These are phyloP conservation scores for Nyctibius grandis DNA, from an alignment of 2,797 vertebrate species.

Conservation along the genomic window DNA sequence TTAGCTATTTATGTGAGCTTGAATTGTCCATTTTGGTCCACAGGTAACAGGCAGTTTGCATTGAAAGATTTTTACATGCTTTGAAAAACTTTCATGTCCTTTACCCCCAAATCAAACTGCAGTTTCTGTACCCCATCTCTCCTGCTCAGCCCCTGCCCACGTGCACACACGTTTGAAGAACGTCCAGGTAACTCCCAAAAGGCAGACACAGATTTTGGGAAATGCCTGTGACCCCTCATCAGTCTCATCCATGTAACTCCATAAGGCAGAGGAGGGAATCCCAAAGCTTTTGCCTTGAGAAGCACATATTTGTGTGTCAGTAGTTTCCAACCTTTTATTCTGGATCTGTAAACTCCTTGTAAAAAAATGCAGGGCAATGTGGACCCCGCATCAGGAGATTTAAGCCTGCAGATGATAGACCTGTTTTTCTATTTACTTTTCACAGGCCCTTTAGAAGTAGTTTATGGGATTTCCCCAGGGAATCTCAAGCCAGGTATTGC, in stretches of 20 bases:
- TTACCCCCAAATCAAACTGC: background rate
- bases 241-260: background rate
- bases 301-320: background rate
- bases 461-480: background rate
- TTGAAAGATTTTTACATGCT: background rate
- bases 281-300: background rate
- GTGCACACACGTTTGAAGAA: background rate
- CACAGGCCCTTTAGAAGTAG: background rate
- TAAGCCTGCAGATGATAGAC: background rate
- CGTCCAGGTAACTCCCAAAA: background rate
- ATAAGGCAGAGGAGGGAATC: background rate
- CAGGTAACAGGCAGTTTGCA: background rate
- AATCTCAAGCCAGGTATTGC: background rate
- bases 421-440: background rate
- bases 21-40: background rate
- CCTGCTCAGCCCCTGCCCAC: background rate
- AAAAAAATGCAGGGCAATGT: fast-evolving
- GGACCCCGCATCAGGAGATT: background rate
- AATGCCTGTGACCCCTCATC: too few species aligned
- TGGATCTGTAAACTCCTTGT: background rate
- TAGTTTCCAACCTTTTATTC: background rate
- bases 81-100: background rate
- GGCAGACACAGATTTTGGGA: background rate
- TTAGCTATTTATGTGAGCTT: background rate
- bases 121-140: background rate